Evolutionary conservation across 23 tunicate genomes (phyloP).

Genomic region (Diplosoma virens): DNA sequence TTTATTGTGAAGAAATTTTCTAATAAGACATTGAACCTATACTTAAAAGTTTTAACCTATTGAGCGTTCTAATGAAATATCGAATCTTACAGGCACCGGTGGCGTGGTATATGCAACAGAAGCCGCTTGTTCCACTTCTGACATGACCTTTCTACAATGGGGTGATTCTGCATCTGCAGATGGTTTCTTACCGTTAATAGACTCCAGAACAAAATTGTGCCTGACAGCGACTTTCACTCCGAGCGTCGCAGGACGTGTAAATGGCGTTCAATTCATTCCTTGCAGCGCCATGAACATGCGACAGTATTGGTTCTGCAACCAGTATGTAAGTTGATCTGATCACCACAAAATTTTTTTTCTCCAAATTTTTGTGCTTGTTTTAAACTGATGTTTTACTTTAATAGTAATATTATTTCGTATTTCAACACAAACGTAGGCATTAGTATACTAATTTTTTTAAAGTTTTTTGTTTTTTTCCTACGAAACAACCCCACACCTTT

Average conservation of each 20-base stretch:
- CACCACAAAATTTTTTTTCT: too few relatives aligned
- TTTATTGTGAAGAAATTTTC: too few relatives aligned
- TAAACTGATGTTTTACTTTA: too few relatives aligned
- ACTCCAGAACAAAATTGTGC: conserved; percentile 24
- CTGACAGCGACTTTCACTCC: conserved; percentile 33
- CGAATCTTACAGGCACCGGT: conserved; percentile 1
- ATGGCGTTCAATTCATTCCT: background rate
- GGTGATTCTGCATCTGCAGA: background rate
- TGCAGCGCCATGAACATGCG: conserved; percentile 40
- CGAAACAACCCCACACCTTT: too few relatives aligned
- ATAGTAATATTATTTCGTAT: too few relatives aligned
- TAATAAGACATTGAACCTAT: too few relatives aligned
- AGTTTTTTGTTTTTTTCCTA: too few relatives aligned
- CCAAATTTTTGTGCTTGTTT: too few relatives aligned
- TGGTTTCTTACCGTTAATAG: background rate
- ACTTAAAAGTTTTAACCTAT: background rate
- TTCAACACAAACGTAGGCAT: too few relatives aligned
- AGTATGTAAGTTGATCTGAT: conserved; percentile 19
- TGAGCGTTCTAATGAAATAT: background rate
- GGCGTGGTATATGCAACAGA: conserved; percentile 12
- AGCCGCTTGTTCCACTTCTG: conserved; percentile 13
- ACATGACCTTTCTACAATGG: conserved; percentile 24
- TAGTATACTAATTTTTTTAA: too few relatives aligned
- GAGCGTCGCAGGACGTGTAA: conserved; percentile 22
- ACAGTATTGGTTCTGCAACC: conserved; percentile 66